Evolutionary conservation across 2,888 invertebrate genomes (phyloP).

Genomic region (Pollenia griseotomentosa): DNA sequence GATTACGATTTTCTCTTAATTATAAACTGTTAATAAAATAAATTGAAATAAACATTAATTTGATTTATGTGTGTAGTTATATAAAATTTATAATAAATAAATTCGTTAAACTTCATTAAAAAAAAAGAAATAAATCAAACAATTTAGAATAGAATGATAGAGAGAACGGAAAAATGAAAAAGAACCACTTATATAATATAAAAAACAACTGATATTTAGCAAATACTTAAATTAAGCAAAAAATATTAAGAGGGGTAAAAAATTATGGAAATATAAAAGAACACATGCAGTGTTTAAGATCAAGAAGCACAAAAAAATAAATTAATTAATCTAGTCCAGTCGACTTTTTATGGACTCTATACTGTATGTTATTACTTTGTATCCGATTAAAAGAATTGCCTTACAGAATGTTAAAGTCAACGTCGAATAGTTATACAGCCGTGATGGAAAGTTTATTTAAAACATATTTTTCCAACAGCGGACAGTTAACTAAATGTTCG

Average conservation of each 20-base stretch:
- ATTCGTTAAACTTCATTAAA: neutral
- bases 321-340: no score
- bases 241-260: neutral
- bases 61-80: neutral
- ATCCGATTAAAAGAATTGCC: no score
- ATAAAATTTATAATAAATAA: slow-evolving; percentile 3
- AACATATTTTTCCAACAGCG: no score
- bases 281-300: neutral
- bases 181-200: neutral
- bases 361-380: no score
- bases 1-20: slow-evolving; percentile 2
- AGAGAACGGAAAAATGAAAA: neutral
- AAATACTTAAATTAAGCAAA: slow-evolving; percentile 7
- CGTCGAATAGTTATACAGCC: no score
- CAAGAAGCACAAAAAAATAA: neutral
- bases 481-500: no score
- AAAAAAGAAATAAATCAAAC: neutral
- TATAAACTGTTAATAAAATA: neutral
- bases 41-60: slow-evolving; percentile 4
- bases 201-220: slow-evolving; percentile 8
- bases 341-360: no score
- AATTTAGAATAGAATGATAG: neutral
- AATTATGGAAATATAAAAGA: neutral
- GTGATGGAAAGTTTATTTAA: no score
- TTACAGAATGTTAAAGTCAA: no score